A percentile compares a stretch with the other conserved stretches of the same genome.
Evolutionary conservation across 2,888 invertebrate genomes (phyloP).

Genomic region (Miltochrista miniata): DNA sequence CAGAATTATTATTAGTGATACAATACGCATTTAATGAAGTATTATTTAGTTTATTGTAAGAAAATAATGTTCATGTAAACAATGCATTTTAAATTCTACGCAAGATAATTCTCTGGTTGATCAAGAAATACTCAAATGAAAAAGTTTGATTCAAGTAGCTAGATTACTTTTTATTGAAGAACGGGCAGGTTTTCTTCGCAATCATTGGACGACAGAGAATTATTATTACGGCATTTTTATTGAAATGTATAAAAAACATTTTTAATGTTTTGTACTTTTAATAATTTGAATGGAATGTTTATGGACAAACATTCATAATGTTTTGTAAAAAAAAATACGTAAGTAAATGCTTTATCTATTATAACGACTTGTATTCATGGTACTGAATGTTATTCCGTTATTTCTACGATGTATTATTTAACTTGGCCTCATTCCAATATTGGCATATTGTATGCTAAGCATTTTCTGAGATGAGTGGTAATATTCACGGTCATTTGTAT

Average conservation of each 20-base stretch:
- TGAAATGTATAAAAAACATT: slow-evolving; percentile 9
- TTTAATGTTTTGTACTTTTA: slow-evolving; percentile 5
- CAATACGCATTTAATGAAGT: slow-evolving; percentile 1
- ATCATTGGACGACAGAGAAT: background rate
- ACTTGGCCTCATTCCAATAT: too few species aligned
- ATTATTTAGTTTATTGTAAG: background rate
- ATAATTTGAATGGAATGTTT: slow-evolving; percentile 6
- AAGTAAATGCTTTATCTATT: background rate
- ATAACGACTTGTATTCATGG: background rate
- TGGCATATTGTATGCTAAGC: too few species aligned
- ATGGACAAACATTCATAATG: slow-evolving; percentile 6
- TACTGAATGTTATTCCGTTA: too few species aligned
- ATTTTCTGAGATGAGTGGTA: too few species aligned
- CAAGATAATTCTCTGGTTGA: too few species aligned
- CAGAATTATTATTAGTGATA: background rate
- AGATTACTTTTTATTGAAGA: background rate
- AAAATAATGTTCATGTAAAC: background rate
- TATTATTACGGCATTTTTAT: slow-evolving; percentile 6
- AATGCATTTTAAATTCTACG: too few species aligned
- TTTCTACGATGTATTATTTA: too few species aligned
- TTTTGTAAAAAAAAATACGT: slow-evolving; percentile 2
- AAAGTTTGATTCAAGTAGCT: background rate
- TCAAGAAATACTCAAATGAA: too few species aligned
- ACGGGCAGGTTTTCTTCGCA: slow-evolving; percentile 7
- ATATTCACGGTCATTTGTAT: too few species aligned